Base-by-base conservation (phyloP, 2,888 invertebrate genomes). In the Sarcophaga carnaria region DNA sequence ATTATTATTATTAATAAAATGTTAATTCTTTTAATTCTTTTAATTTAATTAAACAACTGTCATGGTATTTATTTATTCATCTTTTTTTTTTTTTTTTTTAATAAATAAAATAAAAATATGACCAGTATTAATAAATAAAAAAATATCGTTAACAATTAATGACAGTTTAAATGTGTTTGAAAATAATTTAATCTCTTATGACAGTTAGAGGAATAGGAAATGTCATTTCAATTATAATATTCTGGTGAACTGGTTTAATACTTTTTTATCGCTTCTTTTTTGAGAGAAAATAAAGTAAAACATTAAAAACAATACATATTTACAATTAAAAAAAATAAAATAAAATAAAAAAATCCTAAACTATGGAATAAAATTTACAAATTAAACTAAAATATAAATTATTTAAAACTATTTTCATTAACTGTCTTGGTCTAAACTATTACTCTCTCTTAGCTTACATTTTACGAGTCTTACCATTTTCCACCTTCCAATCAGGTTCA, bases 401-500 rank as follows among this genome's bases (percentile, higher is more conserved):
- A n/a, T 37, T 37, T 37, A 37, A 37, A 37, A 37, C 37, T 37
- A 37, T 37, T 37, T 37, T 8, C 37, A 2, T 37, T 37, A 37
- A 37, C 8, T 37, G 37, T 37, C 37, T 37, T 0, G 8, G 2
- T 37, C 37, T 37, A 37, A 37, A 37, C 8, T 37, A 37, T 37
- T 10, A 37, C 37, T 37, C 37, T 37, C 8, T 37, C 1, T 59
- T 14, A 22, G 62, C 12, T 82, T 71, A 87, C 10, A 75, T 63
- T 22, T 79, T 84, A 60, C 78, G 78, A 1, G 10, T 14, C 17
- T 86, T 76, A 47, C 90, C 92, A 75, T 91, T 91, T 77, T 92
- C 91, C 12, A 89, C 81, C 85, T 92, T 92, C 90, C 89, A 91
- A 85, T 92, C 92, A 10, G 92, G 92, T 76, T 92, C 92, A 77